Percentiles rank a stretch among this genome's conserved stretches.
Conservation (phyloP, 2,113 vertebrate species). For the Corythornis cristatus region DNA sequence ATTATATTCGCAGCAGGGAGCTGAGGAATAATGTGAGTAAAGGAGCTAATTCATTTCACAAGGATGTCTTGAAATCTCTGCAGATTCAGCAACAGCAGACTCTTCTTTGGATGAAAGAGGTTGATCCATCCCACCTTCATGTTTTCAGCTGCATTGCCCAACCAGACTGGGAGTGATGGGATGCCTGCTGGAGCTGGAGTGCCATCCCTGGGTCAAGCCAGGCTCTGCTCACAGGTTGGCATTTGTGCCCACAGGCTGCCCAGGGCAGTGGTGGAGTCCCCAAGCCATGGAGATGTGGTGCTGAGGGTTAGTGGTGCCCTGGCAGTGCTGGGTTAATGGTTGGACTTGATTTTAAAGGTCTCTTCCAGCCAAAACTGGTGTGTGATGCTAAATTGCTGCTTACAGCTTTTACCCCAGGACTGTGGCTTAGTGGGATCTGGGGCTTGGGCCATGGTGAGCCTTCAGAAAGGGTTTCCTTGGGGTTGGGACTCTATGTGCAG, state of each 20-base stretch:
- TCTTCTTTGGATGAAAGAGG: background rate
- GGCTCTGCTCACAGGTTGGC: background rate
- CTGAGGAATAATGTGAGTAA: background rate
- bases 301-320: background rate
- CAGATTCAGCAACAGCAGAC: background rate
- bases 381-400: background rate
- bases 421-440: background rate
- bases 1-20: background rate
- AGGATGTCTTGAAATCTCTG: background rate
- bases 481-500: background rate
- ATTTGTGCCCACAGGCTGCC: background rate
- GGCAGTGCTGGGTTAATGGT: background rate
- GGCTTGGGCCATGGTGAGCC: background rate
- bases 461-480: background rate
- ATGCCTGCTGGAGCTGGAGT: background rate
- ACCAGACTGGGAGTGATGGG: background rate
- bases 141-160: accelerated
- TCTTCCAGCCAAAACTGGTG: background rate
- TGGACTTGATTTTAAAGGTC: background rate
- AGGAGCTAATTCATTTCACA: background rate
- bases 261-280: background rate
- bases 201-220: background rate
- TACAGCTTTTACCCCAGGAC: background rate
- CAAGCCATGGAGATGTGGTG: background rate
- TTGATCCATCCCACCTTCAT: background rate